These are phyloP conservation scores for Alviniconcha marisindica DNA, from an alignment of 1,140 invertebrate genomes.

Conservation along the genomic window DNA sequence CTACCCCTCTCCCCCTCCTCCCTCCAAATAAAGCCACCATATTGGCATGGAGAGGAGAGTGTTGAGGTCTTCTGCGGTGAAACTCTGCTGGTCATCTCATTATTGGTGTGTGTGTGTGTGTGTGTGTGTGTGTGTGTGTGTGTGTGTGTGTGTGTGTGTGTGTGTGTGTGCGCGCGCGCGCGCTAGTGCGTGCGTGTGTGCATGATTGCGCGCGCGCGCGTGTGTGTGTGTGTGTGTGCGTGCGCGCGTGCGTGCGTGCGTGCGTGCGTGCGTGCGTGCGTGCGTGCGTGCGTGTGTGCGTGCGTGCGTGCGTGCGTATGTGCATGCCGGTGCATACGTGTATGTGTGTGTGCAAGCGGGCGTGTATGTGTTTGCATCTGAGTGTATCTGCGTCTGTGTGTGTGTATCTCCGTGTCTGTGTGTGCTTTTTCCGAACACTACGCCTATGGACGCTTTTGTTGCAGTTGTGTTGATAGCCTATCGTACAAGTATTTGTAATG, in stretches of 20 bases:
- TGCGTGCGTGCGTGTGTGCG: conserved; percentile 15
- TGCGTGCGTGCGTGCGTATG: conserved; percentile 14
- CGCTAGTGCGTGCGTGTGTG: conserved; percentile 4
- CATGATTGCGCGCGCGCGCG: neutral
- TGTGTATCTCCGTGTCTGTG: conserved; percentile 1
- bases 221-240: conserved; percentile 18
- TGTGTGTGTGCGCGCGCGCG: conserved; percentile 8
- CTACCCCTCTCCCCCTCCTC: too few relatives aligned
- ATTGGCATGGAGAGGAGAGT: too few relatives aligned
- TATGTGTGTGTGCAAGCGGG: neutral
- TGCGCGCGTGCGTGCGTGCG: conserved; percentile 8
- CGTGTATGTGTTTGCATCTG: neutral
- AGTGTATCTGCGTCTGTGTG: conserved; percentile 1
- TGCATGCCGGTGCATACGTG: neutral
- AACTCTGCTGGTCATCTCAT: too few relatives aligned
- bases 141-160: conserved; percentile 15
- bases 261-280: conserved; percentile 13
- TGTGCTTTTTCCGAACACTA: too few relatives aligned
- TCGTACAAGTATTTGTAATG: too few relatives aligned
- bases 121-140: conserved; percentile 13
- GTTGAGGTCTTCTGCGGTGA: too few relatives aligned
- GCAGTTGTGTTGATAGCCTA: too few relatives aligned
- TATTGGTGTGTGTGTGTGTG: neutral
- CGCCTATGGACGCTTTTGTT: too few relatives aligned
- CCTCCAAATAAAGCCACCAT: too few relatives aligned